A percentile compares a stretch with the other conserved stretches of the same genome.
phyloP scores from a whole-genome alignment of 2,797 vertebrate genomes.

The Philypnodon macrostomus region DNA sequence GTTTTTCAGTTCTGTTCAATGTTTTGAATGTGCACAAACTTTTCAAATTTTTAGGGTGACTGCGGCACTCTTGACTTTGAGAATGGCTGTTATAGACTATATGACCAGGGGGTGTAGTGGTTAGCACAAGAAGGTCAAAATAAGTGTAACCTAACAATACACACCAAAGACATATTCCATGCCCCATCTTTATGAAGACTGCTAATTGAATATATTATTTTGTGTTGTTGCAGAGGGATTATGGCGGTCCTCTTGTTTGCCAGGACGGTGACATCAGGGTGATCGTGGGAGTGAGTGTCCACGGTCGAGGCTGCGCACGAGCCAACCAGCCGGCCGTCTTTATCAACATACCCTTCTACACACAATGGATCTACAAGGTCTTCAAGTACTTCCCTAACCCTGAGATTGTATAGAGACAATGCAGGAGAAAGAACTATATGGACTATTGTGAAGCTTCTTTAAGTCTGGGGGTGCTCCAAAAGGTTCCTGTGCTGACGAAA shows the following conservation, averaged over 20 bases:
- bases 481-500: conserved; percentile 32
- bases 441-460: conserved; percentile 21
- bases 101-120: no score
- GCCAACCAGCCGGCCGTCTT: conserved; percentile 92
- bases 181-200: no score
- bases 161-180: no score
- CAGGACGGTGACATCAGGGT: conserved; percentile 89
- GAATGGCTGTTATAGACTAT: no score
- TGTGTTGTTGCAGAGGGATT: conserved; percentile 84
- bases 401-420: conserved; percentile 36
- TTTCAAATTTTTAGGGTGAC: no score
- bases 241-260: conserved; percentile 93
- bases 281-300: conserved; percentile 91
- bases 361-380: conserved; percentile 97
- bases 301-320: conserved; percentile 90
- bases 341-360: conserved; percentile 92
- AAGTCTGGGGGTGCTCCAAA: conserved; percentile 23
- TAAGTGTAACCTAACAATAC: no score
- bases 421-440: conserved; percentile 21
- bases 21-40: no score
- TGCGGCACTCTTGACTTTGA: no score
- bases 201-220: no score
- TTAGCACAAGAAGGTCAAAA: no score
- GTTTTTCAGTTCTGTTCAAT: no score
- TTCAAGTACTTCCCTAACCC: conserved; percentile 71